A percentile compares a stretch with the other conserved stretches of the same genome.
These are phyloP conservation scores for Drosophila paulistorum DNA, from an alignment of 1,140 invertebrate species.

Conservation along the genomic window DNA sequence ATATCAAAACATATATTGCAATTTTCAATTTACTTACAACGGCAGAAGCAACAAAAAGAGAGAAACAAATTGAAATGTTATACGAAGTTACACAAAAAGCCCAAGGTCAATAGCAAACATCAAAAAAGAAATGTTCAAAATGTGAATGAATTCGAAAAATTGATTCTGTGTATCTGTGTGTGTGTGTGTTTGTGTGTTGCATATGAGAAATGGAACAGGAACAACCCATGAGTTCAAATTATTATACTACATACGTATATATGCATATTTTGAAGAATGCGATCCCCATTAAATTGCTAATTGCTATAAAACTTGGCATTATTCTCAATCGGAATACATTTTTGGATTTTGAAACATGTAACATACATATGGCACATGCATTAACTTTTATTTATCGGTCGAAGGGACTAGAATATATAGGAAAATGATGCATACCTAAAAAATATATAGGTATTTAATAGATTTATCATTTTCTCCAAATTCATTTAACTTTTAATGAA, in stretches of 20 bases:
- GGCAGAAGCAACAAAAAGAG: too few relatives aligned
- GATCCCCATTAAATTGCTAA: background rate
- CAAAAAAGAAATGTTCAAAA: conserved; percentile 4
- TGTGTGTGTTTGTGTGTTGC: background rate
- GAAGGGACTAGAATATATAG: too few relatives aligned
- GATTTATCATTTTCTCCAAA: too few relatives aligned
- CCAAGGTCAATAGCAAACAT: conserved; percentile 1
- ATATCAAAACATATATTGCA: background rate
- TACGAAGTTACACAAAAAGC: background rate
- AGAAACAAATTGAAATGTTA: background rate
- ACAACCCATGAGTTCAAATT: background rate
- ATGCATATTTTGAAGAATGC: background rate
- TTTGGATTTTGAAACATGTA: background rate
- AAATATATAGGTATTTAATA: too few relatives aligned
- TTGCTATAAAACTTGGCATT: background rate
- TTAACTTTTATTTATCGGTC: too few relatives aligned
- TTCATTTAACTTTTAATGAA: too few relatives aligned
- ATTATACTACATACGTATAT: background rate
- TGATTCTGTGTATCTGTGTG: background rate
- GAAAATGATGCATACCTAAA: too few relatives aligned
- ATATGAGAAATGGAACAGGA: background rate
- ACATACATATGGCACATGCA: too few relatives aligned
- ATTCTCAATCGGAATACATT: background rate
- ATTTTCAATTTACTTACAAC: background rate
- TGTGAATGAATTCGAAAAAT: background rate